Base-by-base conservation (phyloP, 2,113 vertebrate genomes). In the Pelmatolapia mariae region DNA sequence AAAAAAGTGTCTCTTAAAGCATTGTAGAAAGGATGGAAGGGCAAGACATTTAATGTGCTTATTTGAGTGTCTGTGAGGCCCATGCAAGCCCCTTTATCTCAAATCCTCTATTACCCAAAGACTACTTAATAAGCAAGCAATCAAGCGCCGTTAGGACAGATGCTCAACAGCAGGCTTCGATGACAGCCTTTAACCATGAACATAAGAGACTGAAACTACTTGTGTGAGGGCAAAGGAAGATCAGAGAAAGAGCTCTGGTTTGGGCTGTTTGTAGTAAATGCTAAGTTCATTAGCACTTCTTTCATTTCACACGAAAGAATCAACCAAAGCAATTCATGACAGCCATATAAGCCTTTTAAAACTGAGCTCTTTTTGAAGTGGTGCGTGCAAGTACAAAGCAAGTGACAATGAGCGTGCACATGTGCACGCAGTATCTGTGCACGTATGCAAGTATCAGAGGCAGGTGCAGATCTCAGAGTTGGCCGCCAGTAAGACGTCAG, bases 251-350 rank as follows among this genome's bases (percentile, higher is more conserved):
- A 43, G 86, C 82, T 89, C 71, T 87, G 95, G 93, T 93, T 94
- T 92, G 89, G 93, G 81, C 76, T 63, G 89, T 93, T 95, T 92
- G 92, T 94, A 94, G 89, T 40, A 29, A 91, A 82, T 79, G 79
- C 90, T 66, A 61, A 92, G 81, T 93, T 95, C 90, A 95, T 95
- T 95, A 95, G 94, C 92, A 91, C 91, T 85, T 88, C 88, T 94
- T 93, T 94, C 89, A 95, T 89, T 90, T 84, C 89, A 78, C 84
- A 38, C 78, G 53, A 71, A 87, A 88, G 57, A 89, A 89, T 94
- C 87, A 91, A 94, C 89, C 85, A 53, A 89, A 88, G 88, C 89
- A 76, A 85, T 94, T 93, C 91, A 92, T 86, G 86, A 86, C 84
- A 82, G 71, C 66, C 54, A 36, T 85, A 82, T 91, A 93, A 91